These are phyloP conservation scores for Lipotes vexillifer DNA, from an alignment of 2,113 vertebrate genomes.

Conservation along the genomic window DNA sequence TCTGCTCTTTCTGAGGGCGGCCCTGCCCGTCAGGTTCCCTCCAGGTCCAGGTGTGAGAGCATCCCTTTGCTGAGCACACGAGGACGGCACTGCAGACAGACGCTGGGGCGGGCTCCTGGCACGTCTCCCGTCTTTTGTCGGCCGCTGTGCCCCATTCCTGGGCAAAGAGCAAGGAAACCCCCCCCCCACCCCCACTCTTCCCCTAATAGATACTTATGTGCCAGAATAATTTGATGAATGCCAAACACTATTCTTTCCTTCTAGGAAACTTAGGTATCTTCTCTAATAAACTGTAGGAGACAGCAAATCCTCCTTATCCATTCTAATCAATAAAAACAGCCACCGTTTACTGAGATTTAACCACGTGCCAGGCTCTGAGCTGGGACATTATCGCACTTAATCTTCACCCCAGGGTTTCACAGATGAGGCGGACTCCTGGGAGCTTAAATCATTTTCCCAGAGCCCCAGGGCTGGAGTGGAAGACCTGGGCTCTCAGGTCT, in stretches of 20 bases:
- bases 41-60: not conserved
- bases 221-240: not conserved
- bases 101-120: not conserved
- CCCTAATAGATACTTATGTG: not conserved
- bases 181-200: not conserved
- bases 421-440: not conserved
- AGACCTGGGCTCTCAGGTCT: not conserved
- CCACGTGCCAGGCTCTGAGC: not conserved
- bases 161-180: not conserved
- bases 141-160: not conserved
- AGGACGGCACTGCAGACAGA: rapidly evolving
- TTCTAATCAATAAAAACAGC: not conserved
- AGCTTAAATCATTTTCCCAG: not conserved
- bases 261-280: not conserved
- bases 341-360: not conserved
- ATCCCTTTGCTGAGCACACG: not conserved
- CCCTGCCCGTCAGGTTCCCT: not conserved
- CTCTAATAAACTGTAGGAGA: not conserved
- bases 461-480: not conserved
- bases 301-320: not conserved
- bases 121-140: rapidly evolving
- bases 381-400: not conserved
- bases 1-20: not conserved
- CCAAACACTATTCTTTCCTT: not conserved
- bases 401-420: not conserved